Conservation (phyloP, 1,140 invertebrate species). For the Sesamia nonagrioides region DNA sequence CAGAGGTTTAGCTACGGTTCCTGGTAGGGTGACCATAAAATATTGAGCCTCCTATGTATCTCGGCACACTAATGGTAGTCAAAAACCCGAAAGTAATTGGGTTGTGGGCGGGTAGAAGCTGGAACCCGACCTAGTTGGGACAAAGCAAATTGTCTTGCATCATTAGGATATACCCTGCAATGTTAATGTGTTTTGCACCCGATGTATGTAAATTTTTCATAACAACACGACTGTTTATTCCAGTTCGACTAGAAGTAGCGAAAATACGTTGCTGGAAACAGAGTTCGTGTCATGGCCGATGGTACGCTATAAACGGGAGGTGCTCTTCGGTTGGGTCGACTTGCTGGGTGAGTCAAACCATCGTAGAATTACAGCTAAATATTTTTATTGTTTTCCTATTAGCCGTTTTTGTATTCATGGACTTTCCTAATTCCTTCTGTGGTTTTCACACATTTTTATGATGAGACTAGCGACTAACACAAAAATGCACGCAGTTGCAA, state of each 20-base stretch:
- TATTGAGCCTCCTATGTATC: no score
- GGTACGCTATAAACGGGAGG: constrained; percentile 91
- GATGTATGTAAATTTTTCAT: no score
- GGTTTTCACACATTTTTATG: not conserved
- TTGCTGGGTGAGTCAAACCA: constrained; percentile 87
- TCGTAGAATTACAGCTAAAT: not conserved
- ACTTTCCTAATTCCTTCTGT: not conserved
- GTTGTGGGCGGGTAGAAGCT: no score
- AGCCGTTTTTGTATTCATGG: not conserved
- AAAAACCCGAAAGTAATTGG: no score
- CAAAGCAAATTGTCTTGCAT: no score
- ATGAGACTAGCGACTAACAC: not conserved
- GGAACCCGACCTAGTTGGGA: no score
- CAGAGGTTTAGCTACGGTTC: no score
- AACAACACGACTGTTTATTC: not conserved
- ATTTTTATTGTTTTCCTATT: not conserved
- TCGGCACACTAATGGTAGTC: no score
- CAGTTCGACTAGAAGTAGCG: constrained; percentile 61
- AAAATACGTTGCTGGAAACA: constrained; percentile 74
- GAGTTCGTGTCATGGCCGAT: constrained; percentile 92
- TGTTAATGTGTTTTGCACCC: no score
- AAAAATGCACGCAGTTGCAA: not conserved
- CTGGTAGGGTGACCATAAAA: no score
- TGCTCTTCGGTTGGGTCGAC: constrained; percentile 93
- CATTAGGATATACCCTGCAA: no score